phyloP scores from a whole-genome alignment of 1,140 invertebrate genomes.

The Nasonia vitripennis region DNA sequence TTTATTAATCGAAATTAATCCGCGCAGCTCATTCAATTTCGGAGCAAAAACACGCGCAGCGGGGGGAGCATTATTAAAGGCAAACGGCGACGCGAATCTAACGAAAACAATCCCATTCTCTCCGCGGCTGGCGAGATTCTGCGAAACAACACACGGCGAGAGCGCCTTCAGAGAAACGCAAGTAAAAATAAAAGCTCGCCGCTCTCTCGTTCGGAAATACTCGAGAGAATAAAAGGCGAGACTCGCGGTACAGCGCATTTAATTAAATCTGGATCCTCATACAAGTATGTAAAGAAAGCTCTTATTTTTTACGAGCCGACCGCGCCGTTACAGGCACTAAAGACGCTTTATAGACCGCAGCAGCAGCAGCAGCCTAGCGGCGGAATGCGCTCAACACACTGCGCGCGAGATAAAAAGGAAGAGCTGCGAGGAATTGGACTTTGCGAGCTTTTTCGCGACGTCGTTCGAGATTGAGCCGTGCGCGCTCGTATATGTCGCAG shows the following conservation, averaged over 20 bases:
- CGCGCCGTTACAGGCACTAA: conserved; percentile 34
- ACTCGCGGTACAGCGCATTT: background rate
- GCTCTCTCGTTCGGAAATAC: background rate
- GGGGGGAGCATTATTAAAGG: no score
- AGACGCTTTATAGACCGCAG: conserved; percentile 34
- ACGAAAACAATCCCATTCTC: background rate
- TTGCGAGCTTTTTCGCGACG: conserved; percentile 17
- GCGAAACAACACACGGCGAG: background rate
- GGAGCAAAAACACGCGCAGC: background rate
- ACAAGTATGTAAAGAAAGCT: conserved; percentile 27
- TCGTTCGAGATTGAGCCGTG: background rate
- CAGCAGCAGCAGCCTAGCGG: background rate
- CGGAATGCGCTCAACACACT: background rate
- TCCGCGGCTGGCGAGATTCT: background rate
- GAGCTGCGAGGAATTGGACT: conserved; percentile 18
- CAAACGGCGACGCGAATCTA: background rate
- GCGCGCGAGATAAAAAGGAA: conserved; percentile 16
- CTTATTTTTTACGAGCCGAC: conserved; percentile 34
- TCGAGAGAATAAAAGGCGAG: background rate
- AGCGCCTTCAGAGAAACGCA: background rate
- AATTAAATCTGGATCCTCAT: conserved; percentile 35
- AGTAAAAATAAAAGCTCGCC: background rate
- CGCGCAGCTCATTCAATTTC: background rate
- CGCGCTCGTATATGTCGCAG: no score
- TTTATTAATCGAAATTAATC: background rate